These are phyloP conservation scores for Ommatoiulus sabulosus DNA, from an alignment of 2,888 invertebrate genomes.

Conservation along the genomic window DNA sequence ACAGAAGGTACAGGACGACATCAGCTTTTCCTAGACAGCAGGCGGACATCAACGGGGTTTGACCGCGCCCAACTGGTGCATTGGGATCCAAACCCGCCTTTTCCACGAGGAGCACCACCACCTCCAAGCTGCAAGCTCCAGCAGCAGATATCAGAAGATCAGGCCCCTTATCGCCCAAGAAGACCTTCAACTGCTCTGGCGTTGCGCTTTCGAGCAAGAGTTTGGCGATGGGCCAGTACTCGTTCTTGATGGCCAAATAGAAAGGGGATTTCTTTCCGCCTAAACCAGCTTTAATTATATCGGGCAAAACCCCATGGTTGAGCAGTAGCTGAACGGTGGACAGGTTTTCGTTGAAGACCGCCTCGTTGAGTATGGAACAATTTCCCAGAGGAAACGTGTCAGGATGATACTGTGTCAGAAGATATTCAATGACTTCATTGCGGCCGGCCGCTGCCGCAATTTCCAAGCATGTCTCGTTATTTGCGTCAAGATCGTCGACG, in stretches of 20 bases:
- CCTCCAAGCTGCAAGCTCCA: neutral
- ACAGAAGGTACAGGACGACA: neutral
- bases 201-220: neutral
- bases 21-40: neutral
- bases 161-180: neutral
- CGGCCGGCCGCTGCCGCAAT: neutral
- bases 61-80: neutral
- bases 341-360: neutral
- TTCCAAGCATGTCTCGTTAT: neutral
- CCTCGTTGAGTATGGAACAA: neutral
- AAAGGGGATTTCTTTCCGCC: neutral
- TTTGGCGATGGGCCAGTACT: neutral
- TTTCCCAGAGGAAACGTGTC: neutral
- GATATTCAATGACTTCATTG: neutral
- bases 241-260: neutral
- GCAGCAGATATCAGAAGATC: neutral
- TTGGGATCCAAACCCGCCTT: conserved; percentile 1
- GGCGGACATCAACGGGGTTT: neutral
- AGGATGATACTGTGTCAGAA: neutral
- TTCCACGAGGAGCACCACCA: neutral
- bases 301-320: neutral
- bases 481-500: neutral
- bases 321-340: neutral
- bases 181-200: neutral
- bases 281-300: neutral